Base-by-base conservation (phyloP, 1,140 invertebrate species). In the Luehdorfia chinensis region DNA sequence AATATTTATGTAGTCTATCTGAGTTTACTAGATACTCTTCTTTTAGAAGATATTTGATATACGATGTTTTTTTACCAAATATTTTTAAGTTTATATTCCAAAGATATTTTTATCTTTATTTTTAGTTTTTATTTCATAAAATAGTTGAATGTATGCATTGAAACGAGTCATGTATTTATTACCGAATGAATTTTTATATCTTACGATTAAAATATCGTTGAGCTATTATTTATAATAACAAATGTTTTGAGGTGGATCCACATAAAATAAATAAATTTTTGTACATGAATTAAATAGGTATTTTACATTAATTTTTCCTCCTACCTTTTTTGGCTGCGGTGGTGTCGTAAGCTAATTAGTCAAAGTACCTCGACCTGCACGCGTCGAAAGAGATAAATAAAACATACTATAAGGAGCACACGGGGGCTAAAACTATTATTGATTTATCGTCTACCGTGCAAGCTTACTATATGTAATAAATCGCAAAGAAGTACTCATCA, bases 31-130 rank as follows among this genome's bases (percentile, higher is more conserved):
- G 30, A 36, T 47, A 48, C 18, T 41, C 34, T 57, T 45, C 5
- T 32, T 30, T 27, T 30, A 33, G 50, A 27, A 47, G 37, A 55
- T 46, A 23, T 39, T 39, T 49, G 36, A 31, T 44, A 30, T 25
- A 23, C 47, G 47, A 28, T 53, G 49, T 34, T 48, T 46, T 50
- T 60, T 63, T 58, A 75, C 69, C 66, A 73, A 67, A 66, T 74
- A 74, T 69, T 62, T 66, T 69, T 64, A 75, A 57, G 56, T 70
- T 75, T 66, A 59, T 57, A 53, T 66, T 71, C 75, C 75, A 78
- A 78, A 78, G 75, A 78, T 69, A 66, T 57, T 52, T 50, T 65
- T 62, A n/a, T 53, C 58, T 59, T 60, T 48, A 56, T 30, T 45
- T 55, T 59, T 51, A 56, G 46, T 54, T 54, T 55, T 46, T 59